These are phyloP conservation scores for Rhynchomys soricoides DNA, from an alignment of 2,113 vertebrate species.

Conservation along the genomic window DNA sequence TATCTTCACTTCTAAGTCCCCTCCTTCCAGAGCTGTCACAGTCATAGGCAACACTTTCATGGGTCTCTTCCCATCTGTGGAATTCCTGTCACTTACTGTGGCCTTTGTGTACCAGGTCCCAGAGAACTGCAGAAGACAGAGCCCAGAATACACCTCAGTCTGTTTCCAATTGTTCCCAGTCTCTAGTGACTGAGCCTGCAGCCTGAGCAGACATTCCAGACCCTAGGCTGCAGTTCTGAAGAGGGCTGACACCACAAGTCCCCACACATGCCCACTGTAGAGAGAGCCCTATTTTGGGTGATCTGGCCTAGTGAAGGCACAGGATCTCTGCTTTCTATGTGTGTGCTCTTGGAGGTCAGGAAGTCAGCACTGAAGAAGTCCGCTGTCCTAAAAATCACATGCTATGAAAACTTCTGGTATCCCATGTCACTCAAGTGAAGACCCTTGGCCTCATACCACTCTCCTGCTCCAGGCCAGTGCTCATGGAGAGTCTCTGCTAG, in stretches of 20 bases:
- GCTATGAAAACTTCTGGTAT: neutral
- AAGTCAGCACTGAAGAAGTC: no score
- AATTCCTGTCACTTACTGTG: accelerated
- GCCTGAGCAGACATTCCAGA: neutral
- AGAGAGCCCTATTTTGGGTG: accelerated
- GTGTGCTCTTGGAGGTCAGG: neutral
- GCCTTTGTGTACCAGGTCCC: constrained; percentile 30
- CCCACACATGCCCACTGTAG: neutral
- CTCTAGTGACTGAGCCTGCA: no score
- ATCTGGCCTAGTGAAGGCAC: neutral
- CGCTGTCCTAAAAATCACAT: neutral
- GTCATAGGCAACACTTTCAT: neutral
- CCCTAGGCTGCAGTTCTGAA: no score
- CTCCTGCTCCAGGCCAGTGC: neutral
- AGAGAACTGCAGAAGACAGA: neutral
- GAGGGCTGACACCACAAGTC: neutral
- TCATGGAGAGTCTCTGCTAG: neutral
- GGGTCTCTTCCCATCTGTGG: accelerated
- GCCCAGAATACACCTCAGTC: neutral
- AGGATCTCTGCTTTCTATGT: neutral
- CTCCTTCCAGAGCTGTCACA: neutral
- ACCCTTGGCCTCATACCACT: neutral
- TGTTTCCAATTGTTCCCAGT: accelerated
- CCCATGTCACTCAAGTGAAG: neutral
- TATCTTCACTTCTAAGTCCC: neutral